Percentiles rank a stretch among this genome's conserved stretches.
These are phyloP conservation scores for Xenus cinereus DNA, from an alignment of 2,113 vertebrate species.

Conservation along the genomic window DNA sequence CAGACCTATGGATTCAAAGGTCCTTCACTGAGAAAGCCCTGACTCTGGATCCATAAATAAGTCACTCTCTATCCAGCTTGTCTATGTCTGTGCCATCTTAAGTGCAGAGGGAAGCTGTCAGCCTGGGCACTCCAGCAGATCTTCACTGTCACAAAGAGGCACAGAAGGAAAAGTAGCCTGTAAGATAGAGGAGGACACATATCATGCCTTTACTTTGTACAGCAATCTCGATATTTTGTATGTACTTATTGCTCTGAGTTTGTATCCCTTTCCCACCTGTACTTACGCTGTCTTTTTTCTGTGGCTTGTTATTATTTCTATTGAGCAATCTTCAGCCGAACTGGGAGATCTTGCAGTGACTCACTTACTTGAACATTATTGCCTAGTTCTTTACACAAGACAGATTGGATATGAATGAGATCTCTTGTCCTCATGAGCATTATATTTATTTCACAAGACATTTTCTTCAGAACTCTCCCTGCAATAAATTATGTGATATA, in stretches of 20 bases:
- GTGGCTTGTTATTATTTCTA: slow-evolving; percentile 61
- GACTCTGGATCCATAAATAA: neutral
- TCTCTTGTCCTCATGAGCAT: slow-evolving; percentile 63
- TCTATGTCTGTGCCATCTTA: neutral
- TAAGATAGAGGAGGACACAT: neutral
- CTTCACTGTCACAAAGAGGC: neutral
- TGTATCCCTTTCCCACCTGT: slow-evolving; percentile 57
- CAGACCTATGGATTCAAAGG: neutral
- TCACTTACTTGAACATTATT: slow-evolving; percentile 72
- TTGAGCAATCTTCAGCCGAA: slow-evolving; percentile 63
- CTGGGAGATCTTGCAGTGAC: slow-evolving; percentile 51
- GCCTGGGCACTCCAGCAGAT: neutral
- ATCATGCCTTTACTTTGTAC: slow-evolving; percentile 12
- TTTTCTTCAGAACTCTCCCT: slow-evolving; percentile 65
- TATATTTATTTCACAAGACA: slow-evolving; percentile 68
- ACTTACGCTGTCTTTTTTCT: slow-evolving; percentile 56
- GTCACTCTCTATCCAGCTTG: neutral
- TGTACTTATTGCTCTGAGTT: slow-evolving; percentile 11
- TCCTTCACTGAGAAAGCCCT: neutral
- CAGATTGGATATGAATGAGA: slow-evolving; percentile 66
- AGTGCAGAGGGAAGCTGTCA: neutral
- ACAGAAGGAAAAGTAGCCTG: neutral
- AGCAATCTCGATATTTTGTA: slow-evolving; percentile 35
- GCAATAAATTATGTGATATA: slow-evolving; percentile 71
- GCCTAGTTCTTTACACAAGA: slow-evolving; percentile 75